These are phyloP conservation scores for Pedetes capensis DNA, from an alignment of 2,113 vertebrate genomes.

Conservation along the genomic window DNA sequence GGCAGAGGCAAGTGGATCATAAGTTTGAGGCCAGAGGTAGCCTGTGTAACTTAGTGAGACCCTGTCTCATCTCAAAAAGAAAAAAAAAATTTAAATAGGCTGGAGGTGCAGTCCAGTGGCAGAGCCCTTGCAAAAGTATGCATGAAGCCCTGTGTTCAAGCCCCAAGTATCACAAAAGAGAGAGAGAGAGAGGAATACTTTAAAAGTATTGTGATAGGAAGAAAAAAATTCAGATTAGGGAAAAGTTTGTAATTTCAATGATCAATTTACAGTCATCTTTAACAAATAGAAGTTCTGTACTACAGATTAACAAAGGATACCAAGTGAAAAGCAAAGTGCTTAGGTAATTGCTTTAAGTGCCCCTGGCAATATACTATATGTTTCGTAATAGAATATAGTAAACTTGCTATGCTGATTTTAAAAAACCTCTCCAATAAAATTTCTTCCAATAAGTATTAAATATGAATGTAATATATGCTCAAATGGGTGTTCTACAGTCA, in stretches of 20 bases:
- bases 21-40: too few relatives aligned
- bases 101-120: too few relatives aligned
- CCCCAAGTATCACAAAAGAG: too few relatives aligned
- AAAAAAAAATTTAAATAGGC: too few relatives aligned
- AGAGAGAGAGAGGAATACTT: too few relatives aligned
- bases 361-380: not conserved
- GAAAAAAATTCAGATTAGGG: slow-evolving; percentile 27
- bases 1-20: too few relatives aligned
- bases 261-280: slow-evolving; percentile 39
- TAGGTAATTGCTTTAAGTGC: not conserved
- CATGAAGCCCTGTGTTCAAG: too few relatives aligned
- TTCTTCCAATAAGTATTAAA: slow-evolving; percentile 18
- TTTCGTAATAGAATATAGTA: not conserved
- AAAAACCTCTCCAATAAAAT: not conserved
- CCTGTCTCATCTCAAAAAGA: too few relatives aligned
- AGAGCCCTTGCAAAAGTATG: too few relatives aligned
- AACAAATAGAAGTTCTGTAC: slow-evolving; percentile 26
- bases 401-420: slow-evolving; percentile 16
- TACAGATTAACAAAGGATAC: not conserved
- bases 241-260: not conserved
- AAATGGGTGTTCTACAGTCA: not conserved
- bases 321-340: slow-evolving; percentile 30
- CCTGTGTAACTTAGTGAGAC: too few relatives aligned
- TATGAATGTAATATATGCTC: not conserved
- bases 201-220: slow-evolving; percentile 13